Base-by-base conservation (phyloP, 2,888 invertebrate species). In the Dicyrtoma fusca region DNA sequence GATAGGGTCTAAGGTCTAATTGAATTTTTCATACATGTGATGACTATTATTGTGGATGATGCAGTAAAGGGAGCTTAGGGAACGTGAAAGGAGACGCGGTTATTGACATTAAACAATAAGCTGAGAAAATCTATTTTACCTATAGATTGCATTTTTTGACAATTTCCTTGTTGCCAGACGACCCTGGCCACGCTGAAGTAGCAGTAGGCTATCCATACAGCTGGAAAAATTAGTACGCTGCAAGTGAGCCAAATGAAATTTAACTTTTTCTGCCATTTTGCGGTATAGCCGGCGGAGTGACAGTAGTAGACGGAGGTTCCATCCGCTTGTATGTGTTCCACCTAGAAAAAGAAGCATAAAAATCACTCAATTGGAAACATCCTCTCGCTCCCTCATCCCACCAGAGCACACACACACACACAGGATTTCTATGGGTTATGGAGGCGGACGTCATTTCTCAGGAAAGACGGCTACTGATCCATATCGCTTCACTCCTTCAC, bases 191-290 rank as follows among this genome's bases (percentile, higher is more conserved):
- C 83, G 74, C 82, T 83, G 73, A 83, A 82, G 79, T 85, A 85
- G 80, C 84, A 85, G 79, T 82, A 85, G 5, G 83, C 83, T 62
- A 85, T 83, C 57, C 84, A 79, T 8, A 83, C 77, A 10, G 83
- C 82, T 0, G 85, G 85, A n/a, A 84, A 79, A 17, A 84, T 78
- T 13, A 85, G 80, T 42, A 85, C 84, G 79, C 84, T 84, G 44
- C 81, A 72, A 1, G 84, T 83, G 79, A 84, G 82, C 80, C 84
- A 84, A n/a, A 83, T 82, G 72, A 85, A 83, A 77, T 84, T 84
- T 0, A 83, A 70, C 78, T 84, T 84, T 10, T 84, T 76, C 75
- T 85, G 85, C 85, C 85, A 85, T 72, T 81, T 78, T 4, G 82
- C 82, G 0, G 84, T 83, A 80, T 85, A 85, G 4, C 85, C 85